Conservation (phyloP, 2,888 invertebrate genomes). For the Caenorhabditis wallacei region DNA sequence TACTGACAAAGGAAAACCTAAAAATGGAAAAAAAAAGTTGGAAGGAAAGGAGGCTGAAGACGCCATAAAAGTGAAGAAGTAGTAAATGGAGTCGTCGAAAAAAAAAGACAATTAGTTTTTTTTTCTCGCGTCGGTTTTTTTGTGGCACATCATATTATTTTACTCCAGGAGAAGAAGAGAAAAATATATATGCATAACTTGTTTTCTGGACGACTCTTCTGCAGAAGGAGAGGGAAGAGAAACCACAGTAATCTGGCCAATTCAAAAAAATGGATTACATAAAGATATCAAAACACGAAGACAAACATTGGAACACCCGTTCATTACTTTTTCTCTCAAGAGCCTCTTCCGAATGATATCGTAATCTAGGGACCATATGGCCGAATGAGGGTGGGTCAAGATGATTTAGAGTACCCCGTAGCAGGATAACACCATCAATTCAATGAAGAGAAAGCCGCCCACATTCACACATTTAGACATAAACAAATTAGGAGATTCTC, state of each 20-base stretch:
- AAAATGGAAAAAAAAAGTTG: slow-evolving; percentile 21
- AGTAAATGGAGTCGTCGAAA: slow-evolving; percentile 26
- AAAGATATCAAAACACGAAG: background rate
- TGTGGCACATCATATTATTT: slow-evolving; percentile 14
- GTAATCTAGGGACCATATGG: slow-evolving; percentile 51
- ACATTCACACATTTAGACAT: slow-evolving; percentile 6
- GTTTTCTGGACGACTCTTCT: background rate
- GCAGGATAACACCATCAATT: slow-evolving; percentile 21
- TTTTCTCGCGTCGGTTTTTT: slow-evolving; percentile 18
- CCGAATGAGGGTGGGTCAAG: slow-evolving; percentile 23
- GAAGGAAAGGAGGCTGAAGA: background rate
- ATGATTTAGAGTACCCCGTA: slow-evolving; percentile 38
- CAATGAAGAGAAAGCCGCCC: slow-evolving; percentile 19
- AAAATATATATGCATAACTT: slow-evolving; percentile 14
- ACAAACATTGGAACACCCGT: slow-evolving; percentile 17
- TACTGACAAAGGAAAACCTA: slow-evolving; percentile 6
- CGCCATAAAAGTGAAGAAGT: slow-evolving; percentile 37
- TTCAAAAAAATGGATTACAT: slow-evolving; percentile 5
- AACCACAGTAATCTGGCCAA: background rate
- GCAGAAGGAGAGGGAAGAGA: too few species aligned
- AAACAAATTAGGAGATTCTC: slow-evolving; percentile 43
- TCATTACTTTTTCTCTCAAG: slow-evolving; percentile 2
- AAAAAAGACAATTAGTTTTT: slow-evolving; percentile 58
- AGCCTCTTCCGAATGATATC: slow-evolving; percentile 29
- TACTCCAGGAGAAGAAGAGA: background rate